Evolutionary conservation across 92 coral and sea anemone genomes (phyloP), one percentile per base, ranked within the genome.

Genomic region (Palythoa grandiflora): DNA sequence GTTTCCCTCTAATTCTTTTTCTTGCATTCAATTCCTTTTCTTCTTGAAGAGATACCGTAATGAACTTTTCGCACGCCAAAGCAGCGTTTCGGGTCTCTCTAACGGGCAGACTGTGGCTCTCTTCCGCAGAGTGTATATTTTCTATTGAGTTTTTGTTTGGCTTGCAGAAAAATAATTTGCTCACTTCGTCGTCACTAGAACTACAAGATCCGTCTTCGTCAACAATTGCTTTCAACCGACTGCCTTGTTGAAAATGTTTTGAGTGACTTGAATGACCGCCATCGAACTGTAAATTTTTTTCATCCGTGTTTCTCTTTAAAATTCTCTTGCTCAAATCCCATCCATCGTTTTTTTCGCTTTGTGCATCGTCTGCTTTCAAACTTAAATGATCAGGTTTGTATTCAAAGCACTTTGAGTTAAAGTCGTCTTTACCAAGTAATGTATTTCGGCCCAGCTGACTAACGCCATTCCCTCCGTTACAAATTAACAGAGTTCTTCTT

Each of bases 121-220:
- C 37, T 9, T 68, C 59, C 63, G 19, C 47, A 68, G 51, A n/a
- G 15, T 71, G 52, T 63, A 40, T 48, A 12, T 47, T 19, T 59
- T 81, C 75, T 36, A 52, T 44, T 7, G 86, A 44, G 6, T 65
- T 66, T 81, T 81, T 81, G 86, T 81, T 81, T 47, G 75, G 11
- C 75, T 81, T 65, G 28, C 86, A 81, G 47, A 44, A 81, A 68
- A 81, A 81, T 19, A 81, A 14, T 81, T 81, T 81, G 20, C 86
- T 81, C n/a, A 81, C 86, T 68, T 81, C 86, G 20, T 81, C 86
- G 21, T 81, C 86, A 14, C 86, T 81, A 1, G 86, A 81, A 21
- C 86, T 81, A 2, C 76, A 21, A 6, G 86, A 81, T 4, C 75
- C 75, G 14, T 81, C 86, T 5, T 81, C 86, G 55, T 81, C 86